Percentiles rank a stretch among this genome's conserved stretches.
Conservation (phyloP, 2,888 invertebrate species). For the Hemaris fuciformis region DNA sequence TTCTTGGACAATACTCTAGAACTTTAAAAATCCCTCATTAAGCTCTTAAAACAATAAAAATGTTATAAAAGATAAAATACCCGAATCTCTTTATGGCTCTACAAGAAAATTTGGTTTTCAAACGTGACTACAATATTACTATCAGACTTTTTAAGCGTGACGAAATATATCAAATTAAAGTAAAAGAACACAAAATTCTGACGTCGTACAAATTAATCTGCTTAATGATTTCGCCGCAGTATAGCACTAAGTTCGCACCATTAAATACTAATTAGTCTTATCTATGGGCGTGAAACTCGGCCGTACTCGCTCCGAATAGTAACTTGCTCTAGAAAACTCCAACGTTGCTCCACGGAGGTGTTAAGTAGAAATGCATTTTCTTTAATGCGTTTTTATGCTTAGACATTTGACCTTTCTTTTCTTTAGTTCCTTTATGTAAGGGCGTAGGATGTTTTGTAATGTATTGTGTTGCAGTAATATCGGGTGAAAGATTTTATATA, state of each 20-base stretch:
- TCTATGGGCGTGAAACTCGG: constrained; percentile 25
- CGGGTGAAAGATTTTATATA: no score
- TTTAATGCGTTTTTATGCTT: not conserved
- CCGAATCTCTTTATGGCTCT: no score
- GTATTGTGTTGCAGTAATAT: no score
- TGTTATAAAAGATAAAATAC: no score
- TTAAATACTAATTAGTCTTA: constrained; percentile 35
- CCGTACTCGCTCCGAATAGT: constrained; percentile 21
- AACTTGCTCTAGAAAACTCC: constrained; percentile 5
- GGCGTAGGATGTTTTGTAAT: not conserved
- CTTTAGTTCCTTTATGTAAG: not conserved
- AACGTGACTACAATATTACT: no score
- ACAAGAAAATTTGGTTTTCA: no score
- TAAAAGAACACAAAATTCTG: no score
- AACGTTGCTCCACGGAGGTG: not conserved
- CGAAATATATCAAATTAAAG: no score
- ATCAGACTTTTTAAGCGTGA: no score
- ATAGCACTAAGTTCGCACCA: constrained; percentile 16
- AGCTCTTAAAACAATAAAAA: no score
- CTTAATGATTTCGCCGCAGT: constrained; percentile 9
- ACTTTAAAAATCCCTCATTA: no score
- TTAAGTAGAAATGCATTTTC: not conserved
- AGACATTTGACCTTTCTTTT: not conserved
- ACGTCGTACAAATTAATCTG: not conserved
- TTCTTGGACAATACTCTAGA: no score